Evolutionary conservation across 2,797 vertebrate genomes (phyloP).

Genomic region (Pelobates cultripes): DNA sequence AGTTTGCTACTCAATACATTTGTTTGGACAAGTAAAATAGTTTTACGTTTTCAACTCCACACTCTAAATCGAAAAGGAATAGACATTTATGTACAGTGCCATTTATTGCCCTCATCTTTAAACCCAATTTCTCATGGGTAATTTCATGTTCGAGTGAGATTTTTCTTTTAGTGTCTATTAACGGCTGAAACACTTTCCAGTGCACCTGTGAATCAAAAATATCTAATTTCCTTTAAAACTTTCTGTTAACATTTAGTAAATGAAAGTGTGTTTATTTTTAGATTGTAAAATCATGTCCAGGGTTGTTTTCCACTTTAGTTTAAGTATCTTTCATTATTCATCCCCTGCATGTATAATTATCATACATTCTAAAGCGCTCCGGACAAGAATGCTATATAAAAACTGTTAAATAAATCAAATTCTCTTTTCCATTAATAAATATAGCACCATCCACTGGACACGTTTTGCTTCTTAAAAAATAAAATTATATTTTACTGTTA

Average conservation of each 20-base stretch:
- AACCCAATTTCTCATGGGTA: constrained; percentile 6
- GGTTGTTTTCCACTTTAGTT: no score
- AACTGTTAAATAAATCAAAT: no score
- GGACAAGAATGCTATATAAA: no score
- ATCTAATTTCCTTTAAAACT: not conserved
- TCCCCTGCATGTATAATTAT: no score
- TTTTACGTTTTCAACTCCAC: constrained; percentile 13
- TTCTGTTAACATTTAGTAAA: not conserved
- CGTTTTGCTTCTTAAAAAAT: no score
- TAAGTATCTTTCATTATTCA: no score
- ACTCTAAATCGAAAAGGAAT: constrained; percentile 15
- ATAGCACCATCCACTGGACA: no score
- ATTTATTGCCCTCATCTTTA: constrained; percentile 12
- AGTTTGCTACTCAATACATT: constrained; percentile 1
- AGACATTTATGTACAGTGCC: constrained; percentile 10
- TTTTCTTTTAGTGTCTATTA: constrained; percentile 1
- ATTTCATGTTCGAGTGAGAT: not conserved
- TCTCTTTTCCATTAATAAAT: no score
- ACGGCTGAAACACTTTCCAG: not conserved
- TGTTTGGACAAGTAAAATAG: constrained; percentile 8
- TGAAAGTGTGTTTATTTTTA: not conserved
- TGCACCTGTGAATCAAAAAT: not conserved
- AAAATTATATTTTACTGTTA: no score
- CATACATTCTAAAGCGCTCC: no score
- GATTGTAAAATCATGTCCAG: no score